Evolutionary conservation across 2,113 vertebrate species (phyloP).

Genomic region (Boleophthalmus pectinirostris): DNA sequence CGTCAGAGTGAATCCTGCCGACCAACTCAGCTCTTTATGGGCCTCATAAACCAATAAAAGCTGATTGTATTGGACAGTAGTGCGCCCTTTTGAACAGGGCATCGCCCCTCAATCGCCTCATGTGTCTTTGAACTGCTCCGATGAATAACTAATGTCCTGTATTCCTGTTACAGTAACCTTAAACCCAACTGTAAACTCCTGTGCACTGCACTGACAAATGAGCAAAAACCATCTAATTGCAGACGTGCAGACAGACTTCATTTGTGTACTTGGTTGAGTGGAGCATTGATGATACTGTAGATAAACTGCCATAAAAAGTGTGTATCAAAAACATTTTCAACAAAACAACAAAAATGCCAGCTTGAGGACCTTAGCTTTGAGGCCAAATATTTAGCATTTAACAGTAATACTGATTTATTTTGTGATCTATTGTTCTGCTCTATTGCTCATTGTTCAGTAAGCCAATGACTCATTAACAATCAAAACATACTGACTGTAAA

Average conservation of each 20-base stretch:
- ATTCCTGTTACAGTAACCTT: background rate
- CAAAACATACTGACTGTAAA: background rate
- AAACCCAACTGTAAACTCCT: background rate
- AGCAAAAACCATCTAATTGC: background rate
- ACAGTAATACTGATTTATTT: too few relatives aligned
- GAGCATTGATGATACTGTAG: too few relatives aligned
- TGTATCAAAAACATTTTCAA: too few relatives aligned
- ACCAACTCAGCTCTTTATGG: background rate
- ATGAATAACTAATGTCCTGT: slow-evolving; percentile 1
- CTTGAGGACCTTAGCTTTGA: too few relatives aligned
- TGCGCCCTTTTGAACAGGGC: background rate
- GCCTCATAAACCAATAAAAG: background rate
- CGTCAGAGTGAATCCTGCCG: background rate
- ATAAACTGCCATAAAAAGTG: too few relatives aligned
- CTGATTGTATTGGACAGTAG: slow-evolving; percentile 3
- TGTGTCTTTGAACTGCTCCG: background rate
- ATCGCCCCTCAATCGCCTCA: background rate
- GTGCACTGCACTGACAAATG: background rate
- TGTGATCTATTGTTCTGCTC: too few relatives aligned
- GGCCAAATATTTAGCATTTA: too few relatives aligned
- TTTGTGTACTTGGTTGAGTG: background rate
- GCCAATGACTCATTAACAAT: background rate
- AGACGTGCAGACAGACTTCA: too few relatives aligned
- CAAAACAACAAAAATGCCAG: too few relatives aligned
- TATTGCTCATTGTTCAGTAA: too few relatives aligned